Evolutionary conservation across 2,113 vertebrate genomes (phyloP).

Genomic region (Paraplagusia blochii): DNA sequence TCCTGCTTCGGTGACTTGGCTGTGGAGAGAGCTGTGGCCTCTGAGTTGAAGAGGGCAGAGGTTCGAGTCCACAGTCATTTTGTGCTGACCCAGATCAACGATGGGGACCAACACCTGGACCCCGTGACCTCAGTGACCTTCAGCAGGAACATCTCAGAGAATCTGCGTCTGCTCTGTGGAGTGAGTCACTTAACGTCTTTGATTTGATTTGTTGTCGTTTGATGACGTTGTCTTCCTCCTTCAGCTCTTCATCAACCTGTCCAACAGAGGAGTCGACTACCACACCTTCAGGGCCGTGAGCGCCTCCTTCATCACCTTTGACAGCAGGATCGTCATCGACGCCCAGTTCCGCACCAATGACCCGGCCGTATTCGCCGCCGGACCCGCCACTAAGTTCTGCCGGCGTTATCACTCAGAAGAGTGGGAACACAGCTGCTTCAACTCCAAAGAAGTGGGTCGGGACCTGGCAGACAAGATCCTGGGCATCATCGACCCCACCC

Average conservation of each 20-base stretch:
- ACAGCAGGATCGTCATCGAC: conserved; percentile 84
- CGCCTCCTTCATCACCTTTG: conserved; percentile 84
- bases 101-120: conserved; percentile 51
- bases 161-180: conserved; percentile 75
- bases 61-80: conserved; percentile 72
- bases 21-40: conserved; percentile 61
- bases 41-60: conserved; percentile 45
- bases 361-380: conserved; percentile 79
- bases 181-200: conserved; percentile 69
- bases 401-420: conserved; percentile 77
- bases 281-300: conserved; percentile 82
- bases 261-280: conserved; percentile 77
- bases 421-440: conserved; percentile 83
- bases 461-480: conserved; percentile 83
- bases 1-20: conserved; percentile 68
- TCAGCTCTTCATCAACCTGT: conserved; percentile 88
- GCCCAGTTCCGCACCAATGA: conserved; percentile 82
- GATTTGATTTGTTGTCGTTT: neutral
- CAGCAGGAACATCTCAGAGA: conserved; percentile 56
- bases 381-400: conserved; percentile 89
- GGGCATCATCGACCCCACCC: conserved; percentile 79
- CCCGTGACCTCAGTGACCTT: conserved; percentile 79
- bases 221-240: neutral
- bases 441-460: conserved; percentile 85
- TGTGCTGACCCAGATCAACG: conserved; percentile 79